Percentiles rank a stretch among this genome's conserved stretches.
Conservation (phyloP, 2,888 invertebrate species). For the Brenthis hecate region DNA sequence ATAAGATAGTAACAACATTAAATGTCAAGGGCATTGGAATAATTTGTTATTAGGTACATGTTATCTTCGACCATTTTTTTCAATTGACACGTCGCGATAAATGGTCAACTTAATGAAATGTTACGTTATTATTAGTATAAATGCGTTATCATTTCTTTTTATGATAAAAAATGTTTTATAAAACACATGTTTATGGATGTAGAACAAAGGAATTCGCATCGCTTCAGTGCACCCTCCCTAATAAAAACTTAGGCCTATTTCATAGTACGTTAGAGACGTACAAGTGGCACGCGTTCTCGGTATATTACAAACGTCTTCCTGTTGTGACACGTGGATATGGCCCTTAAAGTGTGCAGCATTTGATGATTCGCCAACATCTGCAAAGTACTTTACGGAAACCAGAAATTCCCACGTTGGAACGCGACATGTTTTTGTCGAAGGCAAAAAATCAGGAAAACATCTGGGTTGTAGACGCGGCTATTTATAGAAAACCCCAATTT, state of each 20-base stretch:
- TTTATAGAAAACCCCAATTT: constrained; percentile 62
- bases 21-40: constrained; percentile 5
- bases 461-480: constrained; percentile 61
- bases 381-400: constrained; percentile 50
- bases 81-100: not conserved
- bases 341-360: constrained; percentile 39
- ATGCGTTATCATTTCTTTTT: not conserved
- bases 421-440: constrained; percentile 60
- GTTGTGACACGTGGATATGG: constrained; percentile 68
- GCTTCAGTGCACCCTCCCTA: constrained; percentile 32
- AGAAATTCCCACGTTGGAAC: constrained; percentile 70
- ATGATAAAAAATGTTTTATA: not conserved
- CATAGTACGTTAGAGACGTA: constrained; percentile 61
- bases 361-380: constrained; percentile 67
- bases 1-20: constrained; percentile 16
- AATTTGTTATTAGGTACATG: not conserved
- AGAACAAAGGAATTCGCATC: constrained; percentile 25
- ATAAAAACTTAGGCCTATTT: constrained; percentile 65
- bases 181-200: constrained; percentile 19
- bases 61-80: constrained; percentile 12
- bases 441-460: constrained; percentile 69
- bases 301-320: constrained; percentile 63
- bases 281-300: constrained; percentile 71
- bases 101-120: not conserved
- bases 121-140: not conserved